A percentile compares a stretch with the other conserved stretches of the same genome.
These are phyloP conservation scores for Ochlodes sylvanus DNA, from an alignment of 2,888 invertebrate species.

Conservation along the genomic window DNA sequence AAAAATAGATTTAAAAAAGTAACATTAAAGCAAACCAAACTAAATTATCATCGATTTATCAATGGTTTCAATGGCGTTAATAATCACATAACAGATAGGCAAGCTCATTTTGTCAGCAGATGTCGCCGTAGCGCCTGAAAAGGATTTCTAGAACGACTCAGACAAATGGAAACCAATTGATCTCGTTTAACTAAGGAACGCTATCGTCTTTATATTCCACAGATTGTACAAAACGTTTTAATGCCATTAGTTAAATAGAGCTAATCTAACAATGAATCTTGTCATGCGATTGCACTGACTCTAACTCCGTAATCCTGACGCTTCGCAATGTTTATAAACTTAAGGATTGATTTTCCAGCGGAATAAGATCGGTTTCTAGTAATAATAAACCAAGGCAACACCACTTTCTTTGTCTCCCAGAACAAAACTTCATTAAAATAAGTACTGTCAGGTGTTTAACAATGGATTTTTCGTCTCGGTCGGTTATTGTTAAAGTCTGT, in stretches of 20 bases:
- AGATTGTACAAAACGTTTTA: background rate
- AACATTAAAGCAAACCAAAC: background rate
- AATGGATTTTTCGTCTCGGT: too few relatives aligned
- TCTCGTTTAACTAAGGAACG: conserved; percentile 9
- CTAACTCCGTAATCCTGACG: background rate
- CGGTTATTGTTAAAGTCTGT: too few relatives aligned
- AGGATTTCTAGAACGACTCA: conserved; percentile 5
- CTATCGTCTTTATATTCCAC: conserved; percentile 2
- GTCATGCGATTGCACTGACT: background rate
- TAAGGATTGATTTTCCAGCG: background rate
- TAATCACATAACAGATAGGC: background rate
- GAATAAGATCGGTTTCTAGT: too few relatives aligned
- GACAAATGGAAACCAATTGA: conserved; percentile 8
- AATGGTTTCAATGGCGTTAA: background rate
- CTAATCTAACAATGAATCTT: background rate
- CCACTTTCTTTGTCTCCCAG: too few relatives aligned
- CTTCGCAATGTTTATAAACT: background rate
- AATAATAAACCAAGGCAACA: too few relatives aligned
- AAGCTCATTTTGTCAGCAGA: conserved; percentile 10
- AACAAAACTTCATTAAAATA: too few relatives aligned
- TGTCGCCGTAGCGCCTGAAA: background rate
- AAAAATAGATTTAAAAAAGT: background rate
- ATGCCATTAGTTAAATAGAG: background rate
- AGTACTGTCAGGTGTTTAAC: too few relatives aligned
- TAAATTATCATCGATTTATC: conserved; percentile 7